phyloP scores from a whole-genome alignment of 2,888 invertebrate genomes.

The Ditylenchus weischeri region DNA sequence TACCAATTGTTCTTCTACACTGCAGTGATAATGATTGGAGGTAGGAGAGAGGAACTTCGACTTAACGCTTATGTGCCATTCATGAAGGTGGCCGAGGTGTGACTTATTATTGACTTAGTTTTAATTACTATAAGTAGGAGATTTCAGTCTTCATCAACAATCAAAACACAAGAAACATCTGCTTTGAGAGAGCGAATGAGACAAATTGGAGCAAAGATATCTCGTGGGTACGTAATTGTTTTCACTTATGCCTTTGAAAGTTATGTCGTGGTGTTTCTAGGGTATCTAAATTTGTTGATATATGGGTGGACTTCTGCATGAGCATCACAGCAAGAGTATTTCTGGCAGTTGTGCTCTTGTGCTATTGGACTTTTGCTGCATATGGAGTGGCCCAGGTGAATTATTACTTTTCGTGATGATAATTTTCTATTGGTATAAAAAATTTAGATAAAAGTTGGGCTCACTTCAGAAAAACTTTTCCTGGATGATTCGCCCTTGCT shows the following conservation, averaged over 20 bases:
- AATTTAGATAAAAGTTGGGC: constrained; percentile 51
- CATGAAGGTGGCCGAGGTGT: constrained; percentile 35
- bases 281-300: constrained; percentile 31
- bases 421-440: no score
- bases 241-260: no score
- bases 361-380: constrained; percentile 52
- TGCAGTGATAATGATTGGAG: constrained; percentile 52
- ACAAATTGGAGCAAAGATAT: not conserved
- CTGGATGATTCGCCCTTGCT: constrained; percentile 56
- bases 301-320: constrained; percentile 54
- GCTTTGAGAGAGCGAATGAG: not conserved
- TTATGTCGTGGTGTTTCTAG: not conserved
- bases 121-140: not conserved
- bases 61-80: constrained; percentile 50
- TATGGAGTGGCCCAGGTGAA: constrained; percentile 32
- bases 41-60: constrained; percentile 44
- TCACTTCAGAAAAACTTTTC: constrained; percentile 56
- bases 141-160: constrained; percentile 10
- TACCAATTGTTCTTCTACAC: constrained; percentile 57
- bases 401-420: no score
- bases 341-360: constrained; percentile 34
- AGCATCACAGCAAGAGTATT: constrained; percentile 40
- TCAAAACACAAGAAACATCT: constrained; percentile 7
- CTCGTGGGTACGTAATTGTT: not conserved
- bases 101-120: constrained; percentile 12